Evolutionary conservation across 1,140 invertebrate species (phyloP).

Genomic region (Scaptomyza montana): DNA sequence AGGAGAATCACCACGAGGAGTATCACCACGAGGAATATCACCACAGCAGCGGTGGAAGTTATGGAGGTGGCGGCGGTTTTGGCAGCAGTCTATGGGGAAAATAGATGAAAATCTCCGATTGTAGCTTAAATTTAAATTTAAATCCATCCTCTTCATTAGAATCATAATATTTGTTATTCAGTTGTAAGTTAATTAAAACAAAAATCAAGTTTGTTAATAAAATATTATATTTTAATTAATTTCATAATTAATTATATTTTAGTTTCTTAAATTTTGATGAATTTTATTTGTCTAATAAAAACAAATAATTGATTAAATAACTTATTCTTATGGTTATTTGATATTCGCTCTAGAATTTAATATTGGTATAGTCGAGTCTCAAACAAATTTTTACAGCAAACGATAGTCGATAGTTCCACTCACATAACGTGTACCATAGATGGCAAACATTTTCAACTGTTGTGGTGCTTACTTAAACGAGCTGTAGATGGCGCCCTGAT

Average conservation of each 20-base stretch:
- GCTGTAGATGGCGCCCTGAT: slow-evolving; percentile 8
- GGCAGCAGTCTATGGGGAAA: slow-evolving; percentile 60
- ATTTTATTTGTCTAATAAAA: neutral
- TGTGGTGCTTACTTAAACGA: neutral
- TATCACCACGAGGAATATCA: slow-evolving; percentile 38
- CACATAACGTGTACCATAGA: neutral
- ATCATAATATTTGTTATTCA: slow-evolving; percentile 54
- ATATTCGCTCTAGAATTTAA: too few relatives aligned
- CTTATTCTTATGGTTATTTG: too few relatives aligned
- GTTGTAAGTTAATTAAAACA: slow-evolving; percentile 46
- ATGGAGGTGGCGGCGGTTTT: slow-evolving; percentile 36
- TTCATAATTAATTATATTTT: neutral
- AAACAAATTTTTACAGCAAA: too few relatives aligned
- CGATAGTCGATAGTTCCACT: neutral
- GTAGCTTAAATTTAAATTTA: slow-evolving; percentile 16
- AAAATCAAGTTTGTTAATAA: neutral
- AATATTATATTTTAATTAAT: too few relatives aligned
- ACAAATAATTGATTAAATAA: too few relatives aligned
- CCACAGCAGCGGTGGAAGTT: slow-evolving; percentile 20
- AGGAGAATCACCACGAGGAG: slow-evolving; percentile 42
- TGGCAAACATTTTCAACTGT: neutral
- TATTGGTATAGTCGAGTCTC: too few relatives aligned
- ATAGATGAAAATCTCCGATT: slow-evolving; percentile 10
- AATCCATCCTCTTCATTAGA: slow-evolving; percentile 45
- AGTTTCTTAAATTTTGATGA: too few relatives aligned